A percentile compares a stretch with the other conserved stretches of the same genome.
Conservation (phyloP, 2,113 vertebrate species). For the Micronycteris hirsuta region DNA sequence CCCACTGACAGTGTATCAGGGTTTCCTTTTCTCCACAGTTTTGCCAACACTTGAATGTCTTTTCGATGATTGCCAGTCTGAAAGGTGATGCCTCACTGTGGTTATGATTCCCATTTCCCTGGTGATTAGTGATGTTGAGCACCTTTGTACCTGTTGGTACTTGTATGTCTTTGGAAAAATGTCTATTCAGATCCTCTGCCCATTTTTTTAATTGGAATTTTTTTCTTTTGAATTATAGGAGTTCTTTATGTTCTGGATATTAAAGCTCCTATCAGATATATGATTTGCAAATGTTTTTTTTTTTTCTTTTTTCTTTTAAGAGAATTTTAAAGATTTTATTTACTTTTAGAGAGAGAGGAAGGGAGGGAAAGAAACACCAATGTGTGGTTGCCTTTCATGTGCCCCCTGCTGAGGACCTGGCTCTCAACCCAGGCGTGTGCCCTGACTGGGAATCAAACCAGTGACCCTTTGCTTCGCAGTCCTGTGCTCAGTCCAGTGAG, state of each 20-base stretch:
- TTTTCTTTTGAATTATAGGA: background rate
- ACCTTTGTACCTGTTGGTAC: background rate
- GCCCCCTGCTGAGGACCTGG: too few relatives aligned
- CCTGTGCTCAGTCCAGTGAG: too few relatives aligned
- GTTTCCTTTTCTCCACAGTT: background rate
- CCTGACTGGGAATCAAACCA: too few relatives aligned
- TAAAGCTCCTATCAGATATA: background rate
- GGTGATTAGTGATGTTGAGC: background rate
- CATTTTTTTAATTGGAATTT: background rate
- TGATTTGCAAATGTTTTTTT: background rate
- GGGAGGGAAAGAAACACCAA: too few relatives aligned
- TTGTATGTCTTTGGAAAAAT: background rate
- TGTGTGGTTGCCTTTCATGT: too few relatives aligned
- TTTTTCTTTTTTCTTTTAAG: too few relatives aligned
- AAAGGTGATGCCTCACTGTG: background rate
- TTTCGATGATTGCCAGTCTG: background rate
- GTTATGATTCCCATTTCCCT: background rate
- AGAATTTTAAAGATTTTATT: too few relatives aligned
- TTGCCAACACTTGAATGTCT: background rate
- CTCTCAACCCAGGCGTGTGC: too few relatives aligned
- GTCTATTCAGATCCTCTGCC: background rate
- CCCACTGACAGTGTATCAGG: background rate
- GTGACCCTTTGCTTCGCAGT: too few relatives aligned
- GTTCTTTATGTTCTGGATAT: background rate
- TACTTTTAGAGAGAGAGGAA: too few relatives aligned